These are phyloP conservation scores for Pachyrhynchus sulphureomaculatus DNA, from an alignment of 1,140 invertebrate species.

Conservation along the genomic window DNA sequence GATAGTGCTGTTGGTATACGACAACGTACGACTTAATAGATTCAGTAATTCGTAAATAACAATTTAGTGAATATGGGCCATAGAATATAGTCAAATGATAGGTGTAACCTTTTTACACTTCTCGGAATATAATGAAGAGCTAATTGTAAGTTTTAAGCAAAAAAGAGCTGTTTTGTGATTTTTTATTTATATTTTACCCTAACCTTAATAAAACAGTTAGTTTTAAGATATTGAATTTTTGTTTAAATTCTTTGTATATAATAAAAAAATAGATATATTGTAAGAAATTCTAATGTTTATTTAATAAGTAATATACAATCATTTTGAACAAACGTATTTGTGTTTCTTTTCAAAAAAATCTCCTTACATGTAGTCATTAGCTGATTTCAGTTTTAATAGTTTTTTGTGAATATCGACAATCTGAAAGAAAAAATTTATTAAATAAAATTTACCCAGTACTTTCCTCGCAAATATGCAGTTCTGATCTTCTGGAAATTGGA, in stretches of 20 bases:
- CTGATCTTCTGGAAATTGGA: too few species aligned
- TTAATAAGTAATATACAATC: constrained; percentile 9
- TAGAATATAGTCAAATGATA: too few species aligned
- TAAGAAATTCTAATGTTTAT: constrained; percentile 17
- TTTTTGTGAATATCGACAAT: constrained; percentile 44
- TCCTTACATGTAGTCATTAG: constrained; percentile 19
- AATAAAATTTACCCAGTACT: not conserved
- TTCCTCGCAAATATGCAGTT: too few species aligned
- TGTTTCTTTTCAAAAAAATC: constrained; percentile 3
- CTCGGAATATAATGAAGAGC: too few species aligned
- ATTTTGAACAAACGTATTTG: constrained; percentile 1
- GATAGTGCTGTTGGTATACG: too few species aligned
- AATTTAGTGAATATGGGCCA: too few species aligned
- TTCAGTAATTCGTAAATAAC: too few species aligned
- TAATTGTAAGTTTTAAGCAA: too few species aligned
- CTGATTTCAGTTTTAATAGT: constrained; percentile 32
- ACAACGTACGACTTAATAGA: too few species aligned
- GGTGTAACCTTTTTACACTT: too few species aligned
- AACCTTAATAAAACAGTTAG: constrained; percentile 2
- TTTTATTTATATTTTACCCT: not conserved
- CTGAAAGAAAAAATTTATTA: constrained; percentile 28
- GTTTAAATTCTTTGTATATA: constrained; percentile 17
- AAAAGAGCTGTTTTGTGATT: constrained; percentile 10
- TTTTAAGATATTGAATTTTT: constrained; percentile 2
- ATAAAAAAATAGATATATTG: constrained; percentile 6